Percentiles rank a stretch among this genome's conserved stretches.
phyloP scores from a whole-genome alignment of 2,797 vertebrate genomes.

The Macropus fuliginosus region DNA sequence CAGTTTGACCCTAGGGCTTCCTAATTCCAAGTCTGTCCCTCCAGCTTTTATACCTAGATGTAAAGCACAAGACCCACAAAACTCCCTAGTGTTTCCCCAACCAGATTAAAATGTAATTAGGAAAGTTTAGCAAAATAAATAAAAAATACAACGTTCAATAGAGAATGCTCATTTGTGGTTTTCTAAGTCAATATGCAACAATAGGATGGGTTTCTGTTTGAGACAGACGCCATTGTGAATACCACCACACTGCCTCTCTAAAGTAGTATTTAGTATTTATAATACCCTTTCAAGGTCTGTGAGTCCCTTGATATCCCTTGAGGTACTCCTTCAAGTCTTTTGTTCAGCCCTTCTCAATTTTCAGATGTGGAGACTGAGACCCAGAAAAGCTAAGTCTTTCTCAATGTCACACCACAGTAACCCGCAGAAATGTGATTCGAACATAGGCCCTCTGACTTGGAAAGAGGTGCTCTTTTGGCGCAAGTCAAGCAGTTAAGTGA shows the following conservation, averaged over 20 bases:
- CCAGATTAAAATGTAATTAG: background rate
- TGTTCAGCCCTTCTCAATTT: background rate
- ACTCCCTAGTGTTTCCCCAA: background rate
- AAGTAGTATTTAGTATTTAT: background rate
- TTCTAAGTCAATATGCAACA: background rate
- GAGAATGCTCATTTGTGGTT: background rate
- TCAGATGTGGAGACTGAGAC: background rate
- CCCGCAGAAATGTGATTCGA: background rate
- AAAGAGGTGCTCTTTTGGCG: rapidly evolving
- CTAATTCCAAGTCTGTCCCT: background rate
- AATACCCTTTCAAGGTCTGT: background rate
- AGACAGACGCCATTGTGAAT: background rate
- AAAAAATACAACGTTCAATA: background rate
- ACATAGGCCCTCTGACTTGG: background rate
- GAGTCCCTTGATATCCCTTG: background rate
- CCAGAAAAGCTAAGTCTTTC: background rate
- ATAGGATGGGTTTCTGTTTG: background rate
- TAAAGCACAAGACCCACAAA: background rate
- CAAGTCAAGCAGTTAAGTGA: conserved; percentile 42
- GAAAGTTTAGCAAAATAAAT: background rate
- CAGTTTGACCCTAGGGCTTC: background rate
- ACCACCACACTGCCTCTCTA: background rate
- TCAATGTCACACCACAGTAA: background rate
- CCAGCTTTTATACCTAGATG: background rate
- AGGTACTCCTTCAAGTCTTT: background rate